Conservation (phyloP, 2,797 vertebrate genomes). For the Hyperoplus lanceolatus region DNA sequence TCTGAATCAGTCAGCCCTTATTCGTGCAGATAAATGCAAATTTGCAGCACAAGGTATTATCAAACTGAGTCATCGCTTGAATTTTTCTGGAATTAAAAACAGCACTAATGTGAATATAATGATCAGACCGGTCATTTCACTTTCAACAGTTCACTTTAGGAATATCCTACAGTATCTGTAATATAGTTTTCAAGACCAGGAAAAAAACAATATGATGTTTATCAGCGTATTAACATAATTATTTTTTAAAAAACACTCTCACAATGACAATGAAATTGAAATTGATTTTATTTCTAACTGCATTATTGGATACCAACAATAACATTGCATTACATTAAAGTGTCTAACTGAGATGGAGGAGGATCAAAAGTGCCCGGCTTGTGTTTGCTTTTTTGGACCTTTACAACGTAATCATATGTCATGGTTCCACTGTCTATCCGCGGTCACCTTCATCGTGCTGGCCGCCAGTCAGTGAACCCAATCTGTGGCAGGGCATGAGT, state of each 20-base stretch:
- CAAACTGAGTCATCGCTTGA: not conserved
- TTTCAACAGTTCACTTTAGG: not conserved
- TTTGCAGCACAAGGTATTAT: constrained; percentile 5
- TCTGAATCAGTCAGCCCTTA: not conserved
- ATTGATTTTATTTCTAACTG: not conserved
- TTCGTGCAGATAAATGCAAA: not conserved
- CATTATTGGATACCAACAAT: constrained; percentile 1
- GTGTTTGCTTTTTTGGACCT: constrained; percentile 23
- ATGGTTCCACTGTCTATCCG: constrained; percentile 1
- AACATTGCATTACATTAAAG: constrained; percentile 36
- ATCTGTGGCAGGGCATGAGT: constrained; percentile 45
- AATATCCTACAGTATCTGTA: not conserved
- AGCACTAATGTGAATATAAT: not conserved
- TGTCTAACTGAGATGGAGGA: not conserved
- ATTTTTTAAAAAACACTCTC: not conserved
- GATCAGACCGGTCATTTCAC: not conserved
- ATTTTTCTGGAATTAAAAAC: not conserved
- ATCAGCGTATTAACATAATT: not conserved
- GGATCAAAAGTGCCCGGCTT: constrained; percentile 20
- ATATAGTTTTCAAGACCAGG: not conserved
- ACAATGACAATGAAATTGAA: not conserved
- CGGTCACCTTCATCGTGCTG: constrained; percentile 9
- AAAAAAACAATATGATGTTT: not conserved
- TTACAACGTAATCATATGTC: constrained; percentile 41
- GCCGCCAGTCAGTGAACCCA: constrained; percentile 47